Percentiles rank a stretch among this genome's conserved stretches.
phyloP scores from a whole-genome alignment of 2,113 vertebrate species.

The Prolemur simus region DNA sequence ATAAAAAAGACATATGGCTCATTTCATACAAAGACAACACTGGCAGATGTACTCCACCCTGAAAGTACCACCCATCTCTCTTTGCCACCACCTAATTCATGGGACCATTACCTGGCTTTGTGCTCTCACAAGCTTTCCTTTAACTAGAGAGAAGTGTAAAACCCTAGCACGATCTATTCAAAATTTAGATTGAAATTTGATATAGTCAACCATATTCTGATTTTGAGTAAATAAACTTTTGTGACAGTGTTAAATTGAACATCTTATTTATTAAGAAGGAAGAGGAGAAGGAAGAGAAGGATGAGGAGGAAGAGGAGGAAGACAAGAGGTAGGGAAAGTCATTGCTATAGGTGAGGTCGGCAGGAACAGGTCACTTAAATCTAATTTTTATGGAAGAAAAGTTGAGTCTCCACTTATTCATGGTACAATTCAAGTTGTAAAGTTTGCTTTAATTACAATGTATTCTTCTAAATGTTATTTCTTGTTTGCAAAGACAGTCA shows the following conservation, averaged over 20 bases:
- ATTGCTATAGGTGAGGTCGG: neutral
- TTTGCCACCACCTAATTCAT: neutral
- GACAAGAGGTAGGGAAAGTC: neutral
- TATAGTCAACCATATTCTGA: neutral
- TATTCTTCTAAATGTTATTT: constrained; percentile 53
- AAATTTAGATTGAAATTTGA: constrained; percentile 10
- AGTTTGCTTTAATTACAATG: constrained; percentile 50
- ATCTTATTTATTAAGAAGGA: neutral
- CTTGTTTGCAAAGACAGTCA: constrained; percentile 35
- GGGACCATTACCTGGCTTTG: neutral
- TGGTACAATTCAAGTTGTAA: constrained; percentile 10
- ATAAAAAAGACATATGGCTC: neutral
- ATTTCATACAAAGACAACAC: neutral
- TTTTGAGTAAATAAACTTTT: neutral
- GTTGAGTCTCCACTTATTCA: neutral
- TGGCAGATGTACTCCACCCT: neutral
- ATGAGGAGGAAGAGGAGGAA: neutral
- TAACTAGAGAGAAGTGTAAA: neutral
- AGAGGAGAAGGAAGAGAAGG: neutral
- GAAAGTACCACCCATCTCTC: neutral
- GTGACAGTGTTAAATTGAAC: neutral
- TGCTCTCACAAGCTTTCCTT: neutral
- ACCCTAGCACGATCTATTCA: neutral
- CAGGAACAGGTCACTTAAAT: neutral
- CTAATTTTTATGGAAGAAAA: constrained; percentile 3